These are phyloP conservation scores for Hemibagrus wyckioides DNA, from an alignment of 2,113 vertebrate genomes.

Conservation along the genomic window DNA sequence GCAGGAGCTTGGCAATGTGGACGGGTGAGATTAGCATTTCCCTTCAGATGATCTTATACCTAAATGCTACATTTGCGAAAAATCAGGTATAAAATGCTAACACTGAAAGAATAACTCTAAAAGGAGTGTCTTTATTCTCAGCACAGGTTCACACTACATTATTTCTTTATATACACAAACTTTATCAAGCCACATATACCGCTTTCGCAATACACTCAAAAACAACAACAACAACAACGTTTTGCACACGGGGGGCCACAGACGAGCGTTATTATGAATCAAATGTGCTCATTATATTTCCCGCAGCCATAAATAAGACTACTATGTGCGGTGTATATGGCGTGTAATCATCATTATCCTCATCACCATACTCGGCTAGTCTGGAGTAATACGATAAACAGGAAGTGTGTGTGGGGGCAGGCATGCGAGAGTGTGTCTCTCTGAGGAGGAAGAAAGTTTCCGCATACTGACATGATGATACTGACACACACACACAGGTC, in stretches of 20 bases:
- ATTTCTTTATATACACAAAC: not conserved
- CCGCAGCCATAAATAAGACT: not conserved
- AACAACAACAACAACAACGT: not conserved
- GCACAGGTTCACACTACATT: not conserved
- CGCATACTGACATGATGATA: not conserved
- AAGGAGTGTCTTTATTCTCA: not conserved
- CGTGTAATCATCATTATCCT: slow-evolving; percentile 4
- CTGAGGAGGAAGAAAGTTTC: not conserved
- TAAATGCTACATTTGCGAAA: not conserved
- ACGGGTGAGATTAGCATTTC: not conserved
- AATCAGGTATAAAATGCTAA: not conserved
- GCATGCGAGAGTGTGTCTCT: not conserved
- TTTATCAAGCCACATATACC: not conserved
- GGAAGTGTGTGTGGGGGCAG: not conserved
- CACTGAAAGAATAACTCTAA: not conserved
- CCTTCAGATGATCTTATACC: not conserved
- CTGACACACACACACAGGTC: not conserved
- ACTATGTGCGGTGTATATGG: too few species aligned
- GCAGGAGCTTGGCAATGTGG: too few species aligned
- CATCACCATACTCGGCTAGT: not conserved
- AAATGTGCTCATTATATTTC: not conserved
- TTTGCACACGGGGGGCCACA: not conserved
- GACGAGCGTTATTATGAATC: not conserved
- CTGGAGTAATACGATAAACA: not conserved
- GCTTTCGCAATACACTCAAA: not conserved